A percentile compares a stretch with the other conserved stretches of the same genome.
phyloP scores from a whole-genome alignment of 2,888 invertebrate genomes.

The Pterostichus madidus region DNA sequence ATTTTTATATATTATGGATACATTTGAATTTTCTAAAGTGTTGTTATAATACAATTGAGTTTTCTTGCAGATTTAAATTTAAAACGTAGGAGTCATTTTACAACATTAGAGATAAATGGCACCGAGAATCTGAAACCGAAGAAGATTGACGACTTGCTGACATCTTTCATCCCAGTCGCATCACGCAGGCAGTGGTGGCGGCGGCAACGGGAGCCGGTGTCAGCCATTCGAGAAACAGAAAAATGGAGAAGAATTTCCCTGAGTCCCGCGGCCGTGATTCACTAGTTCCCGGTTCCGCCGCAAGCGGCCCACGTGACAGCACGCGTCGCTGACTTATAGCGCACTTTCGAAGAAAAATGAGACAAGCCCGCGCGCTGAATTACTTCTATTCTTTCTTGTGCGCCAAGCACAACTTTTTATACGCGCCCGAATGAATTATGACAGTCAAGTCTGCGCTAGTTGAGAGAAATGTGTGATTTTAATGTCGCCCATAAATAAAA shows the following conservation, averaged over 20 bases:
- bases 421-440: slow-evolving; percentile 68
- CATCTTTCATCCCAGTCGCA: slow-evolving; percentile 37
- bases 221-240: slow-evolving; percentile 3
- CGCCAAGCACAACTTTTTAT: slow-evolving; percentile 62
- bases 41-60: too few relatives aligned
- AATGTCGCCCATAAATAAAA: slow-evolving; percentile 70
- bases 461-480: slow-evolving; percentile 69
- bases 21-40: too few relatives aligned
- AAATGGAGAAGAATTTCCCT: slow-evolving; percentile 2
- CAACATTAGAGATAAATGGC: slow-evolving; percentile 29
- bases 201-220: background rate
- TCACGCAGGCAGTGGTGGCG: background rate
- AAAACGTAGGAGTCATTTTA: background rate
- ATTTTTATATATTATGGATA: too few relatives aligned
- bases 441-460: slow-evolving; percentile 67
- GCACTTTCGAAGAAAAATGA: slow-evolving; percentile 69
- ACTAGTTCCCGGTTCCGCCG: slow-evolving; percentile 68
- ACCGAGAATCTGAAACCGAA: slow-evolving; percentile 31
- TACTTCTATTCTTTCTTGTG: slow-evolving; percentile 69
- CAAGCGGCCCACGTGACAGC: slow-evolving; percentile 67
- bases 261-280: slow-evolving; percentile 45
- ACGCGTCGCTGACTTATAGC: slow-evolving; percentile 68
- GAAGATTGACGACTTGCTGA: slow-evolving; percentile 48
- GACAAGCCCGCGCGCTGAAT: slow-evolving; percentile 69
- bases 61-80: too few relatives aligned